These are phyloP conservation scores for Epizoanthus stellaris DNA, from an alignment of 92 coral and sea anemone species.

Conservation along the genomic window DNA sequence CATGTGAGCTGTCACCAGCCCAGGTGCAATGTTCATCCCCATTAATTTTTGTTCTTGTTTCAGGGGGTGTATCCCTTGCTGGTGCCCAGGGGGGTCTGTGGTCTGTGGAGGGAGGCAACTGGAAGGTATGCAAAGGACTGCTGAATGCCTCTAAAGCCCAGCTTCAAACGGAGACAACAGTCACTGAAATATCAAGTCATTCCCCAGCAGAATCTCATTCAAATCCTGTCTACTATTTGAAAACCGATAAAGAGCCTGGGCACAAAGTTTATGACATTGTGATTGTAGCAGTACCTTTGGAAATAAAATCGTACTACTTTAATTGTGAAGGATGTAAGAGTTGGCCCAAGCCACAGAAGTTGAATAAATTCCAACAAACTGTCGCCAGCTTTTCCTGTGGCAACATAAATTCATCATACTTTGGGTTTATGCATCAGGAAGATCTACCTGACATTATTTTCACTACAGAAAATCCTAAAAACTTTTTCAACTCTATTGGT, in stretches of 20 bases:
- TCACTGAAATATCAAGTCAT: constrained; percentile 66
- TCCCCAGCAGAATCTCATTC: not conserved
- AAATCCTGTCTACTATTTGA: constrained; percentile 66
- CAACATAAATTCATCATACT: constrained; percentile 68
- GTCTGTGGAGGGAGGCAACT: constrained; percentile 97
- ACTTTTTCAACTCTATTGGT: constrained; percentile 87
- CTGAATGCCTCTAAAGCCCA: constrained; percentile 68
- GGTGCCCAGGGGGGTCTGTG: constrained; percentile 91
- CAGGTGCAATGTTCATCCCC: not conserved
- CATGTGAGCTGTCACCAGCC: not conserved
- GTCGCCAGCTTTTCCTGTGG: constrained; percentile 85
- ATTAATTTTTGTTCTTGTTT: not conserved
- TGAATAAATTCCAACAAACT: constrained; percentile 88
- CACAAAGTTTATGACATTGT: constrained; percentile 75
- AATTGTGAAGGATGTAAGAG: constrained; percentile 75
- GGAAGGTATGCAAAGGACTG: constrained; percentile 89
- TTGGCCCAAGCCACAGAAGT: constrained; percentile 77
- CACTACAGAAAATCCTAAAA: constrained; percentile 82
- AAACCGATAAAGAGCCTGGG: constrained; percentile 49
- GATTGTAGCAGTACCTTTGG: constrained; percentile 91
- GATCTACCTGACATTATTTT: constrained; percentile 75
- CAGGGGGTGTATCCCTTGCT: constrained; percentile 94
- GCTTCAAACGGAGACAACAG: constrained; percentile 72
- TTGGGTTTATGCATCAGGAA: constrained; percentile 54
- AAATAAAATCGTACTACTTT: constrained; percentile 60